A percentile compares a stretch with the other conserved stretches of the same genome.
Evolutionary conservation across 2,888 invertebrate species (phyloP).

Genomic region (Chymomyza fuscimana): DNA sequence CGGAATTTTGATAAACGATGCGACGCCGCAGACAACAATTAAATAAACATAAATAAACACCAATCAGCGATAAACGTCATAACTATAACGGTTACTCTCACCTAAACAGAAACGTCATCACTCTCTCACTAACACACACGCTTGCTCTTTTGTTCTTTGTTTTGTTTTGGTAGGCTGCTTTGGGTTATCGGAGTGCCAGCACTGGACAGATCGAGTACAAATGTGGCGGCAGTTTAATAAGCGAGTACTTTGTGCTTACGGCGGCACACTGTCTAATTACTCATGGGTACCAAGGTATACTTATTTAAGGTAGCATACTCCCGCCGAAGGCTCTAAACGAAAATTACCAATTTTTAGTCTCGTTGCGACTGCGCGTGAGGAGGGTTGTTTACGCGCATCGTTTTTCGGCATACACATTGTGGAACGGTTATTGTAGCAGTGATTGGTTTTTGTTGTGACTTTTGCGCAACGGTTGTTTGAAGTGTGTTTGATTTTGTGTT

Average conservation of each 20-base stretch:
- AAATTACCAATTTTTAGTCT: too few species aligned
- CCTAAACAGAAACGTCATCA: background rate
- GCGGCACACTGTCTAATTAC: slow-evolving; percentile 72
- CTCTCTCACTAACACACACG: background rate
- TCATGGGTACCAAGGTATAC: too few species aligned
- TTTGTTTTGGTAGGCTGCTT: slow-evolving; percentile 61
- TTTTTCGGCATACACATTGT: too few species aligned
- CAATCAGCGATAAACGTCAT: background rate
- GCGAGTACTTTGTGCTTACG: slow-evolving; percentile 66
- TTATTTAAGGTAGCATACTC: too few species aligned
- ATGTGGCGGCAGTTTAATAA: slow-evolving; percentile 74
- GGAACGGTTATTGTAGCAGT: too few species aligned
- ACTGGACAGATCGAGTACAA: slow-evolving; percentile 63
- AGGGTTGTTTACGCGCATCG: too few species aligned
- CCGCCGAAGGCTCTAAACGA: too few species aligned
- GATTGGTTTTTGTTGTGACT: too few species aligned
- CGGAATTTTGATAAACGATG: slow-evolving; percentile 34
- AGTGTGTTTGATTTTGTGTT: too few species aligned
- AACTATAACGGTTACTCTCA: background rate
- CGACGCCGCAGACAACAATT: slow-evolving; percentile 17
- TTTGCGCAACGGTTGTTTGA: too few species aligned
- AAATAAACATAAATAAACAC: slow-evolving; percentile 8
- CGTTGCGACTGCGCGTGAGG: too few species aligned
- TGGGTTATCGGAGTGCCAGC: slow-evolving; percentile 61
- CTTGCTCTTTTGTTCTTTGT: slow-evolving; percentile 6